Percentiles rank a stretch among this genome's conserved stretches.
Conservation (phyloP, 2,797 vertebrate species). For the Remorina albescens region DNA sequence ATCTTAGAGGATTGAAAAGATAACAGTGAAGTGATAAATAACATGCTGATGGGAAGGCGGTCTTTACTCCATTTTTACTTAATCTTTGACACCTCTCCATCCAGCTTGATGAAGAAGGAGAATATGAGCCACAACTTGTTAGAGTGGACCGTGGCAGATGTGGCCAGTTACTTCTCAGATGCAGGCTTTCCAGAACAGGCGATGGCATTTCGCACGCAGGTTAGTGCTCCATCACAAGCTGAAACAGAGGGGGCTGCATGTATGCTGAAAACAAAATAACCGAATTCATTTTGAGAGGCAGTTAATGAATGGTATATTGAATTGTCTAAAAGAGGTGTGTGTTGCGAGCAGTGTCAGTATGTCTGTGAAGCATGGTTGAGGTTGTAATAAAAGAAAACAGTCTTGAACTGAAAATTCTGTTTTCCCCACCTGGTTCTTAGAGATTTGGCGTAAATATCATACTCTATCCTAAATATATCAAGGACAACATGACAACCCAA, state of each 20-base stretch:
- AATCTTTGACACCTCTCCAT: constrained; percentile 10
- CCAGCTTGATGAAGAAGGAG: constrained; percentile 83
- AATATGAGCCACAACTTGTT: constrained; percentile 87
- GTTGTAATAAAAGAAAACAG: not conserved
- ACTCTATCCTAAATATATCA: not conserved
- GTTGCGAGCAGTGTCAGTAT: not conserved
- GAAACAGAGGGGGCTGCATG: constrained; percentile 47
- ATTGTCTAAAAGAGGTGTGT: not conserved
- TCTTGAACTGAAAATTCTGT: not conserved
- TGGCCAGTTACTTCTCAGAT: constrained; percentile 91
- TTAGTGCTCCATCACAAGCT: constrained; percentile 62
- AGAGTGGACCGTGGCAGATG: constrained; percentile 92
- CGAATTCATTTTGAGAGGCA: not conserved
- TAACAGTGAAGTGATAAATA: not conserved
- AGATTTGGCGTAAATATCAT: not conserved
- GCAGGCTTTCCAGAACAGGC: constrained; percentile 94
- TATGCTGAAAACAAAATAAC: not conserved
- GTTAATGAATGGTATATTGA: not conserved
- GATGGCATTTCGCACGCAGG: constrained; percentile 91
- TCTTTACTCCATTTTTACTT: constrained; percentile 2
- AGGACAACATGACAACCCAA: not conserved
- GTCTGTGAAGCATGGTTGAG: not conserved
- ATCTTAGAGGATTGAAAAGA: constrained; percentile 13
- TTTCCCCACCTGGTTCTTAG: not conserved
- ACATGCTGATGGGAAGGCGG: not conserved